Conservation (phyloP, 2,797 vertebrate genomes). For the Psittacula derbiana region DNA sequence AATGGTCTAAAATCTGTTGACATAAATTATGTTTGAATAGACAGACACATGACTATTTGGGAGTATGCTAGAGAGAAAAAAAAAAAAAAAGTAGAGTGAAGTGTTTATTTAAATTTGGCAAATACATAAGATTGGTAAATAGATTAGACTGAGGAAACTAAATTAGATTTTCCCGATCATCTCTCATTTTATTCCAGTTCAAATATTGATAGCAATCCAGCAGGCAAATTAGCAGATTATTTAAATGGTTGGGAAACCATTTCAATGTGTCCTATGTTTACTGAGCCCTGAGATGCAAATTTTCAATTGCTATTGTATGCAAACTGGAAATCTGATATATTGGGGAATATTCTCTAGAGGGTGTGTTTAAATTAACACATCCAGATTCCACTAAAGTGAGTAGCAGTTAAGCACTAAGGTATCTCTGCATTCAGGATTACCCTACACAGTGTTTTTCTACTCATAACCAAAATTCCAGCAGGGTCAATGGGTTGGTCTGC, state of each 20-base stretch:
- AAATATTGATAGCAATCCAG: not conserved
- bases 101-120: not conserved
- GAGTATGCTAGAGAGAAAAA: not conserved
- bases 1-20: not conserved
- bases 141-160: not conserved
- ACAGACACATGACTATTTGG: not conserved
- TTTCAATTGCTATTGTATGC: not conserved
- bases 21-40: not conserved
- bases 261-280: not conserved
- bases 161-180: not conserved
- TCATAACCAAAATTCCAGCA: not conserved
- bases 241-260: not conserved
- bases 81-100: not conserved
- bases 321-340: not conserved
- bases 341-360: not conserved
- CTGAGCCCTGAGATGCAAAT: not conserved
- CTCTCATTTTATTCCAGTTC: not conserved
- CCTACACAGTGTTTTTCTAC: not conserved
- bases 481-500: not conserved
- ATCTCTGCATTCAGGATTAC: not conserved
- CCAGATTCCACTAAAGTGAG: not conserved
- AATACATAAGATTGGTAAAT: not conserved
- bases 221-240: not conserved
- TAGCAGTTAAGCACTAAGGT: not conserved
- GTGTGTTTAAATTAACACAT: not conserved